Base-by-base conservation (phyloP, 2,888 invertebrate genomes). In the Tipula unca region DNA sequence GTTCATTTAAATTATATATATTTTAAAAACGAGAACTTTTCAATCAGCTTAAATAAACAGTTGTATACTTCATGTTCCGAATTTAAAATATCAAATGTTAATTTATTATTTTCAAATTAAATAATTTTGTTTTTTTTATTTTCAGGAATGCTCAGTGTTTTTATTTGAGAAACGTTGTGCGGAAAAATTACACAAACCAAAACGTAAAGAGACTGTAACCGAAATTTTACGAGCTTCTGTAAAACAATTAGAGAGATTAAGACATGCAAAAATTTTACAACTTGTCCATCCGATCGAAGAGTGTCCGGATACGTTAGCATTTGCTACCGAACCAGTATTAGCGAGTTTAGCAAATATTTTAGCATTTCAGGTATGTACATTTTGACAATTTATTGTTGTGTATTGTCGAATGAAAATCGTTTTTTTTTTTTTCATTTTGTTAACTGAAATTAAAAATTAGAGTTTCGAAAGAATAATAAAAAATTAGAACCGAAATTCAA, bases 81-180 rank as follows among this genome's bases (percentile, higher is more conserved):
- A 17, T 48, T n/a, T 48, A 48, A 6, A 48, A 48, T 32, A n/a
- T 48, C 4, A 48, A 17, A 48, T 48, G 48, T 5, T 48, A 48
- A 17, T 17, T 48, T 48, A 48, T 48, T 69, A 69, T 17, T 3
- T 83, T n/a, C 32, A 32, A 83, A 83, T 8, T 83, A 32, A 83
- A 8, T 17, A 32, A 83, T 83, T 69, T 69, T 10, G 10, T 48
- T n/a, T n/a, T 17, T 84, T 2, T 32, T 84, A 87, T 87, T 90
- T 91, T 8, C 93, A 98, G 98, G 97, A 97, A 91, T 97, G 96
- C 87, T 98, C 98, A 0, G 95, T 98, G 87, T 98, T 98, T 91
- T 93, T 98, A 86, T 98, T 98, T 90, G 98, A 98, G 91, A 98
- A 98, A 90, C 94, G 96, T 87, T 94, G 95, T 86, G 97, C 96